These are phyloP conservation scores for Sminthopsis crassicaudata DNA, from an alignment of 2,113 vertebrate species.

Conservation along the genomic window DNA sequence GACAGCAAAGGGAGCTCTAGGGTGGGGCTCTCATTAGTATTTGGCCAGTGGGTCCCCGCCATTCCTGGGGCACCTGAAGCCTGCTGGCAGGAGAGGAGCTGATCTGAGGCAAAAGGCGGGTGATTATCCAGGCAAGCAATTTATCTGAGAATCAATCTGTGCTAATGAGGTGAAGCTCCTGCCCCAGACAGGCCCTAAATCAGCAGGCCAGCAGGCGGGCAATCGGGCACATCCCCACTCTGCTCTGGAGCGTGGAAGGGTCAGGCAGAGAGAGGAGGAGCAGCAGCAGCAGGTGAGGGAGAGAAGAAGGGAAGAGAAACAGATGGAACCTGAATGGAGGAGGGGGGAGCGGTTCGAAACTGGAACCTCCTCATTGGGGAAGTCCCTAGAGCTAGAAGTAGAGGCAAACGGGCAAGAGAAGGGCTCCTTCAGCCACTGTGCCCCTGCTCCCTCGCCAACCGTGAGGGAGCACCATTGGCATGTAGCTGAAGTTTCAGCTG, in stretches of 20 bases:
- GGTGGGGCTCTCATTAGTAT: not conserved
- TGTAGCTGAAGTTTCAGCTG: not conserved
- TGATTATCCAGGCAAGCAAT: slow-evolving; percentile 54
- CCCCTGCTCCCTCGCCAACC: not conserved
- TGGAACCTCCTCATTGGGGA: not conserved
- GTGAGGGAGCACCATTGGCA: not conserved
- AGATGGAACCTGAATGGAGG: not conserved
- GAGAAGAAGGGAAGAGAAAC: not conserved
- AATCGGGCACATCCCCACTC: not conserved
- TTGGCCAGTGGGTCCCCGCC: not conserved
- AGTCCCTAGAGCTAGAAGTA: not conserved
- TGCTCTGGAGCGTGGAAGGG: not conserved
- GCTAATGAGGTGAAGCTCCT: slow-evolving; percentile 59
- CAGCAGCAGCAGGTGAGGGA: not conserved
- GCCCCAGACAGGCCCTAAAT: slow-evolving; percentile 24
- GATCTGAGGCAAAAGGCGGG: not conserved
- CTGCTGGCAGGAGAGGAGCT: not conserved
- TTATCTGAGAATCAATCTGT: slow-evolving; percentile 72
- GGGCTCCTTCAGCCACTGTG: not conserved
- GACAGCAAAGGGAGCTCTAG: not conserved
- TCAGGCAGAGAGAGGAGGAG: not conserved
- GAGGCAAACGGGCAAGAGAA: not conserved
- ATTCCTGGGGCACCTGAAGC: not conserved
- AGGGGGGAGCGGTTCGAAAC: not conserved
- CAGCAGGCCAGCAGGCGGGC: not conserved